A percentile compares a stretch with the other conserved stretches of the same genome.
These are phyloP conservation scores for Oegoconia quadripuncta DNA, from an alignment of 2,888 invertebrate genomes.

Conservation along the genomic window DNA sequence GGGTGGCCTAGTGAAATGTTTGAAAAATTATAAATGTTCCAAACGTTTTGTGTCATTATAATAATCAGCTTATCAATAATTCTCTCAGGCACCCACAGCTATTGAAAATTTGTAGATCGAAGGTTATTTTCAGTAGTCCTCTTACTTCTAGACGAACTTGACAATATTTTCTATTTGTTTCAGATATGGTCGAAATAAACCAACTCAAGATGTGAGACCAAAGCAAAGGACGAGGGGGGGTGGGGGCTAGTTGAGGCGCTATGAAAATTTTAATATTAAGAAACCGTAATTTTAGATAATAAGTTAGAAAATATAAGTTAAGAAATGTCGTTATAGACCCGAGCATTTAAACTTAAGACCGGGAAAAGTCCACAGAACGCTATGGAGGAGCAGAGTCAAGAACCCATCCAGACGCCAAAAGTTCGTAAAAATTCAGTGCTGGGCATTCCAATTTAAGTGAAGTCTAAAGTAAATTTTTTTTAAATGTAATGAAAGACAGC, in stretches of 20 bases:
- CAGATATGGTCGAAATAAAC: slow-evolving; percentile 50
- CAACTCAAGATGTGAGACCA: slow-evolving; percentile 53
- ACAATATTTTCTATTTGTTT: slow-evolving; percentile 32
- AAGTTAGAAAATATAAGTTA: slow-evolving; percentile 36
- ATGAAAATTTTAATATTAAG: slow-evolving; percentile 54
- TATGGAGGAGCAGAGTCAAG: slow-evolving; percentile 1
- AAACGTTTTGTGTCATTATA: too few species aligned
- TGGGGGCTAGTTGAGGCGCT: slow-evolving; percentile 41
- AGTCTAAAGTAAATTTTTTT: slow-evolving; percentile 42
- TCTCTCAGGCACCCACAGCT: too few species aligned
- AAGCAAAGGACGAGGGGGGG: slow-evolving; percentile 45
- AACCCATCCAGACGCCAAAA: not conserved
- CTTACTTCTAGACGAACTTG: not conserved
- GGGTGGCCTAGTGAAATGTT: too few species aligned
- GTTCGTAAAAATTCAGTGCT: slow-evolving; percentile 27
- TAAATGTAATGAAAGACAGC: slow-evolving; percentile 55
- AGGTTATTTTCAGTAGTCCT: not conserved
- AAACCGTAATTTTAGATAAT: slow-evolving; percentile 70
- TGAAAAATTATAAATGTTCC: too few species aligned
- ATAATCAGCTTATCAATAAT: too few species aligned
- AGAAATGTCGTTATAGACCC: slow-evolving; percentile 49
- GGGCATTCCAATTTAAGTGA: slow-evolving; percentile 36
- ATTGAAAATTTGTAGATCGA: too few species aligned
- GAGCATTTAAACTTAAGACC: slow-evolving; percentile 62
- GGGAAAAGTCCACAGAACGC: slow-evolving; percentile 24